Conservation (phyloP, 2,797 vertebrate genomes). For the Luscinia megarhynchos region DNA sequence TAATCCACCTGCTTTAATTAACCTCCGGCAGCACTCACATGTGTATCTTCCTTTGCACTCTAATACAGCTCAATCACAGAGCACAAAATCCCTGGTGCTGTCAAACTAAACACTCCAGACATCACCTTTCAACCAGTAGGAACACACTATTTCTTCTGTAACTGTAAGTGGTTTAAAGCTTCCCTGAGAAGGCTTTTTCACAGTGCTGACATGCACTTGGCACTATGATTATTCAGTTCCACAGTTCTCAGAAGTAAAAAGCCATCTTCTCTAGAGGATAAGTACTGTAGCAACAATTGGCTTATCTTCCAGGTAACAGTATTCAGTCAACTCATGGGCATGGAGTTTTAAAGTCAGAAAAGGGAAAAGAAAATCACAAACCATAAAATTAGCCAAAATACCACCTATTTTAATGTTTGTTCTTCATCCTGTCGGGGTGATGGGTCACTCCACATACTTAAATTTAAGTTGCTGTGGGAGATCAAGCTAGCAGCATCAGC, state of each 20-base stretch:
- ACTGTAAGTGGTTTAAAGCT: not conserved
- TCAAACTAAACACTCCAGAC: not conserved
- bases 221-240: not conserved
- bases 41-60: not conserved
- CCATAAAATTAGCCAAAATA: not conserved
- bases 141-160: not conserved
- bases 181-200: not conserved
- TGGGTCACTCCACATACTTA: not conserved
- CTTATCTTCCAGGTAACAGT: not conserved
- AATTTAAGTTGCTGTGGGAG: constrained; percentile 52
- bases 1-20: not conserved
- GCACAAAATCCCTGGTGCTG: not conserved
- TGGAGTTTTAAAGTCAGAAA: not conserved
- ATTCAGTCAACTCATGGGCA: not conserved
- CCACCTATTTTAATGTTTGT: not conserved
- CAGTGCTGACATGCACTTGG: not conserved
- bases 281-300: not conserved
- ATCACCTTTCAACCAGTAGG: not conserved
- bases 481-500: constrained; percentile 36
- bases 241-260: not conserved
- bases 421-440: not conserved
- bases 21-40: not conserved
- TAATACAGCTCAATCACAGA: not conserved
- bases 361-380: not conserved
- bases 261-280: not conserved